Percentiles rank a stretch among this genome's conserved stretches.
These are phyloP conservation scores for Panulirus ornatus DNA, from an alignment of 1,140 invertebrate species.

Conservation along the genomic window DNA sequence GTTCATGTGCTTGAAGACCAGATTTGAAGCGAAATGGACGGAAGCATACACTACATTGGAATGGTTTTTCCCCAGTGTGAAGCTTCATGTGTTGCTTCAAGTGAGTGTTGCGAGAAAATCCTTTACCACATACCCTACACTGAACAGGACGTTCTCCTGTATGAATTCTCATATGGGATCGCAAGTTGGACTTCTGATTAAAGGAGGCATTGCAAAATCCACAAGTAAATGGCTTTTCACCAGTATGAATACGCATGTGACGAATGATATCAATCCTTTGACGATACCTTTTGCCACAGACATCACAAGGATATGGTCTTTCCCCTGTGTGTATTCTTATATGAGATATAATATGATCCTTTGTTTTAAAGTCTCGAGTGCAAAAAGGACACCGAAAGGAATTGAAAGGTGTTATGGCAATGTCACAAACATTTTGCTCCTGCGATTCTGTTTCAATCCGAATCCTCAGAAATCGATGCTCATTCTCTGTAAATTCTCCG, in stretches of 20 bases:
- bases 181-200: constrained; percentile 93
- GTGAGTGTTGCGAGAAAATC: constrained; percentile 88
- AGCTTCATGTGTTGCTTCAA: constrained; percentile 69
- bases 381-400: constrained; percentile 59
- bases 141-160: constrained; percentile 86
- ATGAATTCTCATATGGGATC: constrained; percentile 92
- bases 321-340: constrained; percentile 63
- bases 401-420: constrained; percentile 48
- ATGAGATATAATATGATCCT: constrained; percentile 63
- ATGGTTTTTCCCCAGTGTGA: constrained; percentile 66
- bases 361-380: constrained; percentile 55
- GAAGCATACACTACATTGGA: constrained; percentile 43
- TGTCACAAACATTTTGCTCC: constrained; percentile 46
- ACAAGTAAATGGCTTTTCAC: constrained; percentile 80
- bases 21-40: constrained; percentile 66
- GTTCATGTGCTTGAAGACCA: constrained; percentile 65
- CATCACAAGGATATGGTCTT: constrained; percentile 65
- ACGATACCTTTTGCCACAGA: constrained; percentile 66
- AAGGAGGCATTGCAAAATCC: constrained; percentile 91
- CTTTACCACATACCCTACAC: constrained; percentile 90
- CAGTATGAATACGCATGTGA: constrained; percentile 79
- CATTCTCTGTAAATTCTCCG: constrained; percentile 31
- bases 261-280: constrained; percentile 67
- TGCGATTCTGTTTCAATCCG: constrained; percentile 31
- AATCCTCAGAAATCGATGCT: constrained; percentile 27